Percentiles rank a stretch among this genome's conserved stretches.
phyloP scores from a whole-genome alignment of 2,113 vertebrate genomes.

The Python bivittatus region DNA sequence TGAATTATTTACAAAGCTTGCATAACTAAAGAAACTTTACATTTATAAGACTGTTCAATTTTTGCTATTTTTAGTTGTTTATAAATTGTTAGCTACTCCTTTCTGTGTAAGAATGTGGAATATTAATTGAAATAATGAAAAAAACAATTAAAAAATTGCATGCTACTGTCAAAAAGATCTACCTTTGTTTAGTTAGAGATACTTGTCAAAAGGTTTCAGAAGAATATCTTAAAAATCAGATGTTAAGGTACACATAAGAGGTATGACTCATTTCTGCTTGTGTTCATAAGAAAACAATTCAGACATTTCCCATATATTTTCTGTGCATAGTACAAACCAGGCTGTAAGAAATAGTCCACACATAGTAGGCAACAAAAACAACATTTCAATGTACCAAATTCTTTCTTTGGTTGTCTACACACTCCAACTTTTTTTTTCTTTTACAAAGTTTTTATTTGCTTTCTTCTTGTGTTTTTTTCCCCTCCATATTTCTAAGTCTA shows the following conservation, averaged over 20 bases:
- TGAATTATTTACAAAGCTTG: neutral
- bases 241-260: neutral
- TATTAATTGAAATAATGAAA: neutral
- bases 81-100: neutral
- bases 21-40: neutral
- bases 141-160: neutral
- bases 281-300: neutral
- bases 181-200: neutral
- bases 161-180: neutral
- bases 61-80: neutral
- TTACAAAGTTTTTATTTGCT: neutral
- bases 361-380: neutral
- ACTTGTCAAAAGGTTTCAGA: neutral
- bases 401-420: neutral
- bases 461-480: neutral
- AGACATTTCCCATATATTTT: neutral
- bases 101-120: neutral
- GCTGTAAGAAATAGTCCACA: neutral
- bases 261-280: neutral
- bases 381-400: neutral
- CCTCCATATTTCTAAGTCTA: neutral
- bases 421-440: neutral
- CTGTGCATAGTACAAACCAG: neutral
- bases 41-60: neutral
- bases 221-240: neutral